A percentile compares a stretch with the other conserved stretches of the same genome.
Evolutionary conservation across 2,113 vertebrate genomes (phyloP).

Genomic region (Brachyhypopomus gauderio): DNA sequence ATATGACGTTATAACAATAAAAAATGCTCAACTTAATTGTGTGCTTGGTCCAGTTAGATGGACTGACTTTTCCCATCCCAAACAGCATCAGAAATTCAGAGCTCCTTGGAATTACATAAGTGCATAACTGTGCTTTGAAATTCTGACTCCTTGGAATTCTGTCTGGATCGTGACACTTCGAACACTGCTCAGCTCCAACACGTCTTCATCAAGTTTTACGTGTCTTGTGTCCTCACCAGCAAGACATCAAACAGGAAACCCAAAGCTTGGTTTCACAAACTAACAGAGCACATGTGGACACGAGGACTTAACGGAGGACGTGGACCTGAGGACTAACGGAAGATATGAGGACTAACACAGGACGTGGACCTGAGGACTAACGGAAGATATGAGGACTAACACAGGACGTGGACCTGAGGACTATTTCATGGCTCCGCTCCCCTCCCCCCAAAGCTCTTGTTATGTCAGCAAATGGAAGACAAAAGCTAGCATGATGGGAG

Average conservation of each 20-base stretch:
- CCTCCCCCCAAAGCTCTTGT: background rate
- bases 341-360: background rate
- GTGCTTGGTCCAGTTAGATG: background rate
- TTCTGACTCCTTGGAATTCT: too few species aligned
- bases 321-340: too few species aligned
- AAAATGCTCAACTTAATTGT: background rate
- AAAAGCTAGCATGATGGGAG: background rate
- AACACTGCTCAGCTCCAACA: too few species aligned
- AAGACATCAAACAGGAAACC: background rate
- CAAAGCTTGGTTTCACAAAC: background rate
- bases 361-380: too few species aligned
- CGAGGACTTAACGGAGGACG: background rate
- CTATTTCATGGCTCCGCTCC: background rate
- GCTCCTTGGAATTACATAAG: background rate
- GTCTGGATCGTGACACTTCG: too few species aligned
- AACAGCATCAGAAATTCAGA: conserved; percentile 2
- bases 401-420: background rate
- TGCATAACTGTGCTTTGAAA: too few species aligned
- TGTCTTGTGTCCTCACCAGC: too few species aligned
- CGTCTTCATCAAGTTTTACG: too few species aligned
- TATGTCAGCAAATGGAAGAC: background rate
- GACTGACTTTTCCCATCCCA: background rate
- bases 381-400: background rate
- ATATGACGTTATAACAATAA: background rate
- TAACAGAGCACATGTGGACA: background rate